Conservation (phyloP, 2,113 vertebrate genomes). For the Chiloscyllium plagiosum region DNA sequence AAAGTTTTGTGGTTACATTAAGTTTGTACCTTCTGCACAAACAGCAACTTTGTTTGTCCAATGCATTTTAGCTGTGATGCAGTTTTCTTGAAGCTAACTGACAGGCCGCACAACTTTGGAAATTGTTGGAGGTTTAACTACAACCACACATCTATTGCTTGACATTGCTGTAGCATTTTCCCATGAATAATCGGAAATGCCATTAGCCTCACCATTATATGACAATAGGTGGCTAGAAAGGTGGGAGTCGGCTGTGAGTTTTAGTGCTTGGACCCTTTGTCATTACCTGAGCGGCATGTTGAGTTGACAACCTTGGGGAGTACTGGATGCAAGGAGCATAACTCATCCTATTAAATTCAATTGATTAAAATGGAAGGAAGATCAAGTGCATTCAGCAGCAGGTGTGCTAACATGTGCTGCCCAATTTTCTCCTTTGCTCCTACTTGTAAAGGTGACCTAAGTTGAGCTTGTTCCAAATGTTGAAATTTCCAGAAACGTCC, state of each 20-base stretch:
- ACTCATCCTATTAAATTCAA: neutral
- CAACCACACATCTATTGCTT: neutral
- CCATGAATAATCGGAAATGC: no score
- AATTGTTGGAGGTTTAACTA: neutral
- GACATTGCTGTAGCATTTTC: neutral
- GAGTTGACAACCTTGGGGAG: neutral
- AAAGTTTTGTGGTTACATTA: neutral
- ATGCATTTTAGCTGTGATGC: neutral
- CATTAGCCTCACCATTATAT: neutral
- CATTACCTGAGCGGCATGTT: neutral
- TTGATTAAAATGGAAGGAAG: neutral
- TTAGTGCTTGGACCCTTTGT: neutral
- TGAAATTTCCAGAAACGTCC: neutral
- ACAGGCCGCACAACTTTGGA: neutral
- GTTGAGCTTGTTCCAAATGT: neutral
- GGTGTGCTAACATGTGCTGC: neutral
- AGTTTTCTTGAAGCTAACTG: neutral
- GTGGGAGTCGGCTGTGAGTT: neutral
- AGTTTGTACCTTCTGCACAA: neutral
- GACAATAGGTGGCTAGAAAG: neutral
- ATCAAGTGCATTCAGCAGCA: neutral
- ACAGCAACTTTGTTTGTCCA: neutral
- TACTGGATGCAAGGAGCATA: neutral
- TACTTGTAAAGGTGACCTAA: neutral
- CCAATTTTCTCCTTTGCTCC: neutral